Conservation (phyloP, 2,888 invertebrate species). For the Hipparchia semele region DNA sequence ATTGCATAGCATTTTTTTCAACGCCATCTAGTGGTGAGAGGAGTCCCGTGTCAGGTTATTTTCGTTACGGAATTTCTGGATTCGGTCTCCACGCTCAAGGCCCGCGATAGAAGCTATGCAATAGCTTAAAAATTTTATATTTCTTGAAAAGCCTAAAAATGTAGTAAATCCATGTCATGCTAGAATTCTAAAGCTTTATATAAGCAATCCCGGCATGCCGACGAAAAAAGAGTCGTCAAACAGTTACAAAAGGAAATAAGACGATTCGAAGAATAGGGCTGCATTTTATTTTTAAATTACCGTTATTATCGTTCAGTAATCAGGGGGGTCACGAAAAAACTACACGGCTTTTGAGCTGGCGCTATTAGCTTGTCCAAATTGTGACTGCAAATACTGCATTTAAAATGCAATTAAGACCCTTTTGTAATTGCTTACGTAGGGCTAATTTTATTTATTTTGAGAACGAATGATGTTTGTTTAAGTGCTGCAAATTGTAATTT, state of each 20-base stretch:
- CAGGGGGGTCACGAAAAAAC: slow-evolving; percentile 54
- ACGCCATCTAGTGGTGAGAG: too few species aligned
- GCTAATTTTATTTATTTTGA: slow-evolving; percentile 6
- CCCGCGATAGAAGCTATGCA: too few species aligned
- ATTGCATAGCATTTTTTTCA: too few species aligned
- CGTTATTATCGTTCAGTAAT: slow-evolving; percentile 61
- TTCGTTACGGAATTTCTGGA: too few species aligned
- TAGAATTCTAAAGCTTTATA: slow-evolving; percentile 21
- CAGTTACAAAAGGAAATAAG: slow-evolving; percentile 57
- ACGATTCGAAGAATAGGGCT: slow-evolving; percentile 59
- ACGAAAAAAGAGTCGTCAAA: slow-evolving; percentile 45
- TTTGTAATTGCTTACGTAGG: slow-evolving; percentile 16
- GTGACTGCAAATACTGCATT: slow-evolving; percentile 46
- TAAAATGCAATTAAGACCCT: slow-evolving; percentile 37
- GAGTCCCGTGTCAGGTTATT: too few species aligned
- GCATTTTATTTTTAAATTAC: slow-evolving; percentile 64
- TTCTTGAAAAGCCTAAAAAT: neutral
- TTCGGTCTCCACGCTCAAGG: too few species aligned
- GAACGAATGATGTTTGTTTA: slow-evolving; percentile 4
- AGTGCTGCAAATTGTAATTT: neutral
- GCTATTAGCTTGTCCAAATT: slow-evolving; percentile 40
- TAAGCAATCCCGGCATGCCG: neutral
- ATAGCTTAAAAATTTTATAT: too few species aligned
- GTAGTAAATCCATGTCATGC: slow-evolving; percentile 22
- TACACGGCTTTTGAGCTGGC: slow-evolving; percentile 32